Evolutionary conservation across 2,113 vertebrate genomes (phyloP).

Genomic region (Gobio gobio): DNA sequence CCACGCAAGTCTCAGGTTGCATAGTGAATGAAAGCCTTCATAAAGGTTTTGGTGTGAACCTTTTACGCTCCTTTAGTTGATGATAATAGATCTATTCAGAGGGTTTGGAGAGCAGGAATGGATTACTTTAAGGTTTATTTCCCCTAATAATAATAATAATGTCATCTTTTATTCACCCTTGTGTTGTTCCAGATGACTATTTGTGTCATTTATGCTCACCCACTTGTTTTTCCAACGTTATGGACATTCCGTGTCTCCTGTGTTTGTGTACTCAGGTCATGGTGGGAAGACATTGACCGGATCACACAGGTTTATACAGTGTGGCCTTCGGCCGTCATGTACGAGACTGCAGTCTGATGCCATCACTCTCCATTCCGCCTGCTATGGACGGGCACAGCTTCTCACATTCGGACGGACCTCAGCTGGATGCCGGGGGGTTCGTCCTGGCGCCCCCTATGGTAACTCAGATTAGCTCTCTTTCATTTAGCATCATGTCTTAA

Average conservation of each 20-base stretch:
- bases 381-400: conserved; percentile 82
- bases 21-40: neutral
- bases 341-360: conserved; percentile 72
- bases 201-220: neutral
- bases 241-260: neutral
- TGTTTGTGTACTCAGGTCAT: conserved; percentile 69
- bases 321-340: conserved; percentile 1
- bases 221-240: conserved; percentile 11
- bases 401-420: conserved; percentile 78
- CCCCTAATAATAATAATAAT: neutral
- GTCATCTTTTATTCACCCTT: neutral
- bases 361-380: conserved; percentile 73
- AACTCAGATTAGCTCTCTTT: conserved; percentile 61
- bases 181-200: neutral
- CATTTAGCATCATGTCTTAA: neutral
- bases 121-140: neutral
- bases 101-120: neutral
- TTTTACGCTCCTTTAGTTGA: neutral
- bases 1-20: neutral
- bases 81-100: neutral
- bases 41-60: neutral
- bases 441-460: conserved; percentile 68
- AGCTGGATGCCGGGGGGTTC: conserved; percentile 74
- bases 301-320: neutral
- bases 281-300: conserved; percentile 67